Evolutionary conservation across 1,140 invertebrate species (phyloP), one percentile per base, ranked within the genome.

Genomic region (Apis dorsata): DNA sequence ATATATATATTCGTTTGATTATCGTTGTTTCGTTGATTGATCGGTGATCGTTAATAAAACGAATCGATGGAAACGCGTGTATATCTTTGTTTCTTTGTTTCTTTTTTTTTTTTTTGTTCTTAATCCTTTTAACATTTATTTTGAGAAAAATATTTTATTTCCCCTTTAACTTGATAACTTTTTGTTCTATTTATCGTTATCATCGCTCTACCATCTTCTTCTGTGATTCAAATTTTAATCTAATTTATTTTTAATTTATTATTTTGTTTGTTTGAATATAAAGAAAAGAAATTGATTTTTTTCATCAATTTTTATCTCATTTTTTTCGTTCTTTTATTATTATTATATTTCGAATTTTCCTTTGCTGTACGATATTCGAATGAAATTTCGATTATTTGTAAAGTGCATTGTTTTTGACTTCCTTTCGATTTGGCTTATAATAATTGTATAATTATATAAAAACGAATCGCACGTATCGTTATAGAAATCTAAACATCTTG

Each of bases 401-500:
- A 70, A 69, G 51, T 21, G 12, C 1, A 1, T 51, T 7, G 7
- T 71, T 15, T 1, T 34, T 44, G 44, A 68, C n/a, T 28, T 63
- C 7, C 2, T 15, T 53, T 2, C 15, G 10, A 44, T n/a, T 53
- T 19, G 15, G 9, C 12, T 65, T 21, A 17, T 13, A 24, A 24
- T 51, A 24, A 24, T 51, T 49, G 15, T 17, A 12, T 55, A 66
- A n/a, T 77, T 69, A 44, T 7, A 44, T 44, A 53, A 59, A 82
- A 51, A n/a, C 72, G n/a, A 24, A 57, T 76, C 72, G 62, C 63
- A 65, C 53, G 69, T 34, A 69, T 77, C 53, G 19, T 66, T 19
- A 57, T n/a, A 8, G 24, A 65, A 60, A 55, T 59, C 21, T 28
- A 71, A 51, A n/a, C 59, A 13, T 11, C 28, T 55, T 66, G 73